phyloP scores from a whole-genome alignment of 2,113 vertebrate species.

The Ptyas mucosa region DNA sequence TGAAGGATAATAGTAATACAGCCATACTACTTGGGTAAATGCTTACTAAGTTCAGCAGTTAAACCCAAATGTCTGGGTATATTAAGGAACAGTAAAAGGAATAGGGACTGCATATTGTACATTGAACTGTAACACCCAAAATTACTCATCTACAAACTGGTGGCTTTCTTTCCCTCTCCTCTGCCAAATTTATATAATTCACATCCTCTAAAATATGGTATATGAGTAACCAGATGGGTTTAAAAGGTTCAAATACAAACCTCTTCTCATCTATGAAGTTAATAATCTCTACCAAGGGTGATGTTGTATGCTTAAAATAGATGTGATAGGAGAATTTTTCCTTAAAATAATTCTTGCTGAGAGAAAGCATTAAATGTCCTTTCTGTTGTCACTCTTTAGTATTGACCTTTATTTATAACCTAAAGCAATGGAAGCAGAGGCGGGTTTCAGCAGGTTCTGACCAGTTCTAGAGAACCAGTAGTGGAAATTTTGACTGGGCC shows the following conservation, averaged over 20 bases:
- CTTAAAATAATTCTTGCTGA: not conserved
- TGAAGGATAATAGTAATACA: not conserved
- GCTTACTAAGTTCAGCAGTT: not conserved
- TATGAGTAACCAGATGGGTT: not conserved
- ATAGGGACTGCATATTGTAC: constrained; percentile 31
- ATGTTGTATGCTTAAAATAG: not conserved
- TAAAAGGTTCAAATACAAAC: not conserved
- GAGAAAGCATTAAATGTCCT: not conserved
- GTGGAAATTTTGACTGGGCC: too few species aligned
- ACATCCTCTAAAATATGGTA: not conserved
- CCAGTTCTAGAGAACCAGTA: too few species aligned
- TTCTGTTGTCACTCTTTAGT: not conserved
- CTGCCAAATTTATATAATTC: constrained; percentile 17
- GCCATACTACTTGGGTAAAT: not conserved
- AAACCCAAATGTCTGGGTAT: not conserved
- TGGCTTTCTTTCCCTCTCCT: not conserved
- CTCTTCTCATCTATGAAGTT: not conserved
- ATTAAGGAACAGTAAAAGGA: constrained; percentile 2
- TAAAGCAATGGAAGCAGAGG: not conserved
- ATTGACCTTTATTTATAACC: not conserved
- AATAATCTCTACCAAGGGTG: not conserved
- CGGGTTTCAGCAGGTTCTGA: too few species aligned
- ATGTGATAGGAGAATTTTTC: not conserved
- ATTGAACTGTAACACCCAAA: constrained; percentile 12
- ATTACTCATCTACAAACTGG: constrained; percentile 51